Percentiles rank a stretch among this genome's conserved stretches.
Evolutionary conservation across 2,888 invertebrate species (phyloP).

Genomic region (Elmis aenea): DNA sequence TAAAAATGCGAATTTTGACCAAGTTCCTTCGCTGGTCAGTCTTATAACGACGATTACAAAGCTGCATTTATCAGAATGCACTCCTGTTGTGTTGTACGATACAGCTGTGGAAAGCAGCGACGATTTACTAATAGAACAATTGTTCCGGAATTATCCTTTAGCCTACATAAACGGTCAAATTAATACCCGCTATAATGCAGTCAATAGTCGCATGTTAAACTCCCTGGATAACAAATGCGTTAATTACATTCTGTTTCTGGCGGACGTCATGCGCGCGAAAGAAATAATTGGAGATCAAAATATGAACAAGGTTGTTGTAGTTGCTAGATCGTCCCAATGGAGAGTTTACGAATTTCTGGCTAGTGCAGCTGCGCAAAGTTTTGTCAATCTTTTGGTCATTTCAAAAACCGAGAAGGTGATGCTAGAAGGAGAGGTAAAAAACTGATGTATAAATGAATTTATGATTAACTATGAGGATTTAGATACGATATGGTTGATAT

Average conservation of each 20-base stretch:
- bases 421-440: constrained; percentile 30
- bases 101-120: constrained; percentile 53
- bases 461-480: no score
- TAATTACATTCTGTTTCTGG: constrained; percentile 63
- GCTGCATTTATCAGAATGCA: constrained; percentile 60
- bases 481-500: no score
- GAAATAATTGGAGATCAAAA: constrained; percentile 59
- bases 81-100: constrained; percentile 65
- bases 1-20: constrained; percentile 38
- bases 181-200: constrained; percentile 47
- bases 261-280: constrained; percentile 56
- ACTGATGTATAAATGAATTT: no score
- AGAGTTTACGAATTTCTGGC: constrained; percentile 66
- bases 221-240: constrained; percentile 50
- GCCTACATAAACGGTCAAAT: constrained; percentile 61
- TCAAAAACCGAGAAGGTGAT: constrained; percentile 57
- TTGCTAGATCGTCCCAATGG: constrained; percentile 71
- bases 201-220: constrained; percentile 47
- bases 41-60: constrained; percentile 57
- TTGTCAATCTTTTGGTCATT: constrained; percentile 66
- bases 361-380: constrained; percentile 57
- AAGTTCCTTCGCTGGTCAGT: constrained; percentile 56
- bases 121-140: constrained; percentile 52
- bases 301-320: constrained; percentile 59
- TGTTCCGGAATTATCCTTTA: constrained; percentile 55